Evolutionary conservation across 2,888 invertebrate genomes (phyloP).

Genomic region (Catocala sponsa): DNA sequence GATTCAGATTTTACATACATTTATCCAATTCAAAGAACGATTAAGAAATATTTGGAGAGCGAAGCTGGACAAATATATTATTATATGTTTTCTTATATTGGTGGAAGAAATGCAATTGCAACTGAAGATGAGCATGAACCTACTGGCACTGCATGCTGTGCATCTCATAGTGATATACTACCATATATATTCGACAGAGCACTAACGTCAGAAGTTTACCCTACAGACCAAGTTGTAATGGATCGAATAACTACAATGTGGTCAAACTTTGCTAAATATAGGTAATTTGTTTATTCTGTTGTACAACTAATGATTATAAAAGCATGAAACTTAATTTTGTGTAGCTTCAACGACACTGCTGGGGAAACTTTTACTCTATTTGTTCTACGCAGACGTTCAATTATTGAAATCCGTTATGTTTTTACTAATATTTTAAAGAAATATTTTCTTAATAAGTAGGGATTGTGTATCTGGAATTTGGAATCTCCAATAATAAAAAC

Average conservation of each 20-base stretch:
- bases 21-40: conserved; percentile 60
- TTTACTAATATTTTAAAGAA: too few species aligned
- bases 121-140: background rate
- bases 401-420: too few species aligned
- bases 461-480: too few species aligned
- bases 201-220: background rate
- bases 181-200: background rate
- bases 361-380: too few species aligned
- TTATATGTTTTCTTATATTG: conserved; percentile 68
- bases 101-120: conserved; percentile 53
- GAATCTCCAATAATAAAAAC: too few species aligned
- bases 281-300: conserved; percentile 13
- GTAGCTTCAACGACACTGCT: too few species aligned
- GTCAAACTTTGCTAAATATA: conserved; percentile 36
- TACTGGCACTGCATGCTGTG: background rate
- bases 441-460: too few species aligned
- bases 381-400: too few species aligned
- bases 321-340: too few species aligned
- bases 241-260: conserved; percentile 20
- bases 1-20: conserved; percentile 64
- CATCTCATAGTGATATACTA: background rate
- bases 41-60: conserved; percentile 56
- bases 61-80: conserved; percentile 59
- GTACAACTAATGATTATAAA: background rate
- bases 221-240: conserved; percentile 19